Percentiles rank a stretch among this genome's conserved stretches.
Conservation (phyloP, 2,113 vertebrate species). For the Calonectris borealis region DNA sequence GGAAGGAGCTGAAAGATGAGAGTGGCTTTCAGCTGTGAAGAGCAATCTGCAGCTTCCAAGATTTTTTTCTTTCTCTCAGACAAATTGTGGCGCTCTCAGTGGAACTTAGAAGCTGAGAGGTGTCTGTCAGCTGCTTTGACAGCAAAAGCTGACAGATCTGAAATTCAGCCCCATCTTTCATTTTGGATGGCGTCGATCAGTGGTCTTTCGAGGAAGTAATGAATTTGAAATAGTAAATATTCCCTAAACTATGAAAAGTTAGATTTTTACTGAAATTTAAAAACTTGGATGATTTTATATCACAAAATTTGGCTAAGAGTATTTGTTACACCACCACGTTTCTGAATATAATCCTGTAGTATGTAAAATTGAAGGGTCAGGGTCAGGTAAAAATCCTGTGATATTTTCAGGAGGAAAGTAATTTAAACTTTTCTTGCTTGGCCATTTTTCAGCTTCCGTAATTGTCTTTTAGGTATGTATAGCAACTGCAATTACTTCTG, state of each 20-base stretch:
- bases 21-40: conserved; percentile 66
- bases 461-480: neutral
- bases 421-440: neutral
- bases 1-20: conserved; percentile 65
- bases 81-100: conserved; percentile 66
- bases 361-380: neutral
- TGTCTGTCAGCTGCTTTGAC: conserved; percentile 58
- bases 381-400: neutral
- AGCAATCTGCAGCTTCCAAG: conserved; percentile 32
- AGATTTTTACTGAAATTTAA: neutral
- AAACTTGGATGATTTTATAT: neutral
- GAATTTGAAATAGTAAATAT: neutral
- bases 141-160: conserved; percentile 12
- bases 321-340: neutral
- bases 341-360: neutral
- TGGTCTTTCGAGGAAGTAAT: neutral
- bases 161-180: conserved; percentile 24
- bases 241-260: neutral
- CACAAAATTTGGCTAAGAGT: neutral
- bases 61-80: conserved; percentile 44
- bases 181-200: neutral
- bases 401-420: neutral
- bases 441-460: neutral
- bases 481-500: neutral
- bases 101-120: conserved; percentile 63